phyloP scores from a whole-genome alignment of 2,797 vertebrate species.

The Podarcis lilfordi region DNA sequence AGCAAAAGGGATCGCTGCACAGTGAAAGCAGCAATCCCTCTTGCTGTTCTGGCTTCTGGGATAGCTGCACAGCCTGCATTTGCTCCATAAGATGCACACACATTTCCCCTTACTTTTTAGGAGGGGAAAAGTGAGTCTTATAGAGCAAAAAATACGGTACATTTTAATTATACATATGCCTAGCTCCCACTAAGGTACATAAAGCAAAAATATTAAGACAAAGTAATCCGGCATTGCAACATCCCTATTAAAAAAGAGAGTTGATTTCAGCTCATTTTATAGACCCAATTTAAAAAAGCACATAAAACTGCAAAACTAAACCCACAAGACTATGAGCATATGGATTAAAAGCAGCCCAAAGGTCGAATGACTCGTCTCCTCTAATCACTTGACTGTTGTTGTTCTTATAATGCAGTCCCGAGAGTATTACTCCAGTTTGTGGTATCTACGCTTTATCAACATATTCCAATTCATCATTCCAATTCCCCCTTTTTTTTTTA shows the following conservation, averaged over 20 bases:
- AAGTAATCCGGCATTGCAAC: not conserved
- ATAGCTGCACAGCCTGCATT: too few relatives aligned
- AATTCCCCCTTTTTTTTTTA: slow-evolving; percentile 31
- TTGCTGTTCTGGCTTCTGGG: too few relatives aligned
- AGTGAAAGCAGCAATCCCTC: too few relatives aligned
- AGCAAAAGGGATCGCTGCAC: too few relatives aligned
- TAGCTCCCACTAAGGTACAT: not conserved
- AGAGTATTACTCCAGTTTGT: slow-evolving; percentile 62
- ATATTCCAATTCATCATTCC: slow-evolving; percentile 20
- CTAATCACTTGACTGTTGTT: slow-evolving; percentile 40
- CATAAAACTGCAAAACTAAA: slow-evolving; percentile 11
- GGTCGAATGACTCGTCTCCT: not conserved
- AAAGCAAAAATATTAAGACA: slow-evolving; percentile 23
- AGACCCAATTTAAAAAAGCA: not conserved
- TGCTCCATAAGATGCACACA: too few relatives aligned
- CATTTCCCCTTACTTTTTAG: too few relatives aligned
- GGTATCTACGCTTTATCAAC: slow-evolving; percentile 24
- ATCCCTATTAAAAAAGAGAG: not conserved
- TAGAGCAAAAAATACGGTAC: too few relatives aligned
- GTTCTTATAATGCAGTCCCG: slow-evolving; percentile 40
- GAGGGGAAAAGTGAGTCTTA: too few relatives aligned
- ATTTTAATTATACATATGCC: not conserved
- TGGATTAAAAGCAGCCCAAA: slow-evolving; percentile 29
- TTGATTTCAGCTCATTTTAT: not conserved
- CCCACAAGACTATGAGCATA: slow-evolving; percentile 18